Evolutionary conservation across 2,888 invertebrate species (phyloP).

Genomic region (Macroteleia sp.): DNA sequence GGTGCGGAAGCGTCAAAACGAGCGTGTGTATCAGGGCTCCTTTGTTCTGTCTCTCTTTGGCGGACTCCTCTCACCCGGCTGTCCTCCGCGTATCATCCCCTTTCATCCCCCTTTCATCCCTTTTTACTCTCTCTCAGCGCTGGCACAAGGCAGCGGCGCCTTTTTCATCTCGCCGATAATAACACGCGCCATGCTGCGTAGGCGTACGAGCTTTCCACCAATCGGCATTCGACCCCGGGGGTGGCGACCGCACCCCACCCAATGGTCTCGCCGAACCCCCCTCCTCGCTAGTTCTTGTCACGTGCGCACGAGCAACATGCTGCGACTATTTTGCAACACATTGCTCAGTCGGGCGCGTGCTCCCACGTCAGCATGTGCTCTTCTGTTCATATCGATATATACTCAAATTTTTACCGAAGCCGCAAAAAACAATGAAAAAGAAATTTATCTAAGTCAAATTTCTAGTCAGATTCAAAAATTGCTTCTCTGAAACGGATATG

Average conservation of each 20-base stretch:
- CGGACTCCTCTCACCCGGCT: slow-evolving; percentile 55
- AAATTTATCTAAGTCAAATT: neutral
- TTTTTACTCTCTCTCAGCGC: slow-evolving; percentile 37
- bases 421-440: neutral
- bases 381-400: neutral
- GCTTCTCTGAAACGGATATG: neutral
- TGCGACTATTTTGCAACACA: slow-evolving; percentile 39
- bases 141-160: slow-evolving; percentile 45
- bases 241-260: slow-evolving; percentile 66
- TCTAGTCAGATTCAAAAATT: neutral
- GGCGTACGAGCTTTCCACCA: slow-evolving; percentile 78
- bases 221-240: slow-evolving; percentile 71
- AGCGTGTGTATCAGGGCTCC: slow-evolving; percentile 52
- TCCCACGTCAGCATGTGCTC: slow-evolving; percentile 60
- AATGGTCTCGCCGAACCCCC: slow-evolving; percentile 62
- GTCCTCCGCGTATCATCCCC: slow-evolving; percentile 41
- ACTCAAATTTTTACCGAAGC: neutral
- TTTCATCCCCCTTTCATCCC: slow-evolving; percentile 44
- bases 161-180: slow-evolving; percentile 59
- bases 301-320: slow-evolving; percentile 80
- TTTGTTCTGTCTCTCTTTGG: slow-evolving; percentile 54
- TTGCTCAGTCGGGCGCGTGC: slow-evolving; percentile 77
- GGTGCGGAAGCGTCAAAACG: slow-evolving; percentile 68
- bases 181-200: slow-evolving; percentile 79
- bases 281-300: slow-evolving; percentile 71